Base-by-base conservation (phyloP, 2,113 vertebrate genomes). In the Clinocottus analis region DNA sequence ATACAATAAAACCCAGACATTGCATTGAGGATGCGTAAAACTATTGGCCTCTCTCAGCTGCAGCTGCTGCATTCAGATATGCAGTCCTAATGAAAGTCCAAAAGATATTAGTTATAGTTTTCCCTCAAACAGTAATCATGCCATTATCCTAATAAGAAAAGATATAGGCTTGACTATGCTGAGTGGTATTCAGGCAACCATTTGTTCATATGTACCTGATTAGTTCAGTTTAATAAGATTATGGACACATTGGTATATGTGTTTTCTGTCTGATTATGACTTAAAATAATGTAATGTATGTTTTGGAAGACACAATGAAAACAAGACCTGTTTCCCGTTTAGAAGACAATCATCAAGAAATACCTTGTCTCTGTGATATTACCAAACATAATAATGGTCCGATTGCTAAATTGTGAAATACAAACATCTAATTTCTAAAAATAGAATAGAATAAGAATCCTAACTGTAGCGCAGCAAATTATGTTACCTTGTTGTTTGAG, bases 51-150 rank as follows among this genome's bases (percentile, higher is more conserved):
- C 49, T 62, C 19, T 63, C 71, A 81, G 66, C 84, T 84, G 84
- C 81, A 87, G 85, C 85, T 89, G 83, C 79, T 83, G 69, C 72
- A 80, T 84, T 88, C 63, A 86, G 39, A 63, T 43, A 56, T 59
- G 63, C 63, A 82, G 33, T 23, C 33, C 41, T 23, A 58, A 73
- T 58, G 17, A 80, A 84, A 75, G 61, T 31, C 35, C 55, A 23
- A 23, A 60, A 71, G 47, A 84, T 27, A 47, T 53, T 77, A n/a
- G n/a, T 21, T 83, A 59, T 45, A 56, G 47, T 55, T 73, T 83
- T 73, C 64, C 41, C 27, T 69, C 27, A 71, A 73, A 63, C 64
- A 64, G n/a, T 27, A 74, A 82, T 85, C 29, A 64, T 65, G 19
- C 25, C 70, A 45, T 68, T 80, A 62, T 85, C 63, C 41, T 7